Base-by-base conservation (phyloP, 2,888 invertebrate species). In the Trypoxylon attenuatum region DNA sequence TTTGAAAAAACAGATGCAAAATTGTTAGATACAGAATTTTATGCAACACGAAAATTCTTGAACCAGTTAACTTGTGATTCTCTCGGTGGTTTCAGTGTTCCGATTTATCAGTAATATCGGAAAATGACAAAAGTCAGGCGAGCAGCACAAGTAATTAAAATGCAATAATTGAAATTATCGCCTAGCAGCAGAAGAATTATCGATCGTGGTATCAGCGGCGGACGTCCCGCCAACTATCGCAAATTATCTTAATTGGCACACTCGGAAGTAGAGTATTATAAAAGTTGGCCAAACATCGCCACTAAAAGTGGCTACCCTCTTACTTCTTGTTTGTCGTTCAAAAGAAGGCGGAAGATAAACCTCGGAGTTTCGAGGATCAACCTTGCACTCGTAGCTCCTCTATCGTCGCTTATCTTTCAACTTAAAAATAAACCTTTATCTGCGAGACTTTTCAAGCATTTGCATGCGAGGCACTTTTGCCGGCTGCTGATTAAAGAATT, bases 191-290 rank as follows among this genome's bases (percentile, higher is more conserved):
- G 61, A 51, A 45, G 13, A 60, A 38, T 51, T 56, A 67, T 62
- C 57, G 47, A 62, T 25, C 49, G 33, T 8, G 29, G 38, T 73
- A 73, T 71, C 65, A 43, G 25, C 3, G n/a, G 47, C 78, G 78
- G 76, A 79, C 68, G 73, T 79, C 73, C 78, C 66, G 65, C 41
- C 47, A 42, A 52, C 58, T 76, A 73, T 73, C 73, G 22, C 38
- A 13, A 50, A 21, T 76, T 80, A 79, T 79, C 75, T 69, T 72
- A 76, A 78, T 76, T 72, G 66, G 64, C 60, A 46, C 67, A 71
- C 53, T 22, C 56, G 67, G 68, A 76, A 74, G 60, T 50, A 13
- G 21, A 45, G 41, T 6, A 23, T 55, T 5, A 10, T n/a, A 15
- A 15, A 39, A 25, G 13, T 25, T n/a, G n/a, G 5, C 19, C 8